These are phyloP conservation scores for Monopterus albus DNA, from an alignment of 2,113 vertebrate species.

Conservation along the genomic window DNA sequence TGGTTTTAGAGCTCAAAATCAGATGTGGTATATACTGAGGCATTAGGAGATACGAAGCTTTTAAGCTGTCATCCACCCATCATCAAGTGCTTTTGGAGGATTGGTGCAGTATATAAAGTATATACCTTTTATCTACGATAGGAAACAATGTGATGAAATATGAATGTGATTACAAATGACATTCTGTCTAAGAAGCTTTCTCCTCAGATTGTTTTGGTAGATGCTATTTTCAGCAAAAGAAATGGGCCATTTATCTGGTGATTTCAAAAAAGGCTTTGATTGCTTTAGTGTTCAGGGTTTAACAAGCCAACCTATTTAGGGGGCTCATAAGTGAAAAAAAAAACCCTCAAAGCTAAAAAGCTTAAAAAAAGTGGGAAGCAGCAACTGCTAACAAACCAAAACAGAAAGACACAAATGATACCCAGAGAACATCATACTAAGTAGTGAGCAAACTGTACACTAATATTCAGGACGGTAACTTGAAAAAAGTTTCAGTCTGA, in stretches of 20 bases:
- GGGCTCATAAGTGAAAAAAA: too few species aligned
- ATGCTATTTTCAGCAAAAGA: not conserved
- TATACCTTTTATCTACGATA: conserved; percentile 37
- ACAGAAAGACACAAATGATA: too few species aligned
- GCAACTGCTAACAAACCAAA: too few species aligned
- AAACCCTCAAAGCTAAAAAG: too few species aligned
- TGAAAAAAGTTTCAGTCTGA: too few species aligned
- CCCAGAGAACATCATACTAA: too few species aligned
- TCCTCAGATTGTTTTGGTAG: not conserved
- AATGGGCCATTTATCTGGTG: conserved; percentile 8
- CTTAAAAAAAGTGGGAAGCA: too few species aligned
- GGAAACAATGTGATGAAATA: conserved; percentile 41
- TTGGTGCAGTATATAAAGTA: conserved; percentile 3
- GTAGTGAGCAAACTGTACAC: too few species aligned
- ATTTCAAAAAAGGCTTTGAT: conserved; percentile 10
- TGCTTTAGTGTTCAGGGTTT: too few species aligned
- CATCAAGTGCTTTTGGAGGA: conserved; percentile 49
- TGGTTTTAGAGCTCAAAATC: conserved; percentile 21
- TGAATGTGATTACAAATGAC: conserved; percentile 26
- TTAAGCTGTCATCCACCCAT: conserved; percentile 63
- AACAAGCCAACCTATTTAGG: not conserved
- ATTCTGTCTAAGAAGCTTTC: conserved; percentile 26
- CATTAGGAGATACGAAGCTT: conserved; percentile 45
- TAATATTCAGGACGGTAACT: too few species aligned
- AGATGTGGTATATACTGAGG: conserved; percentile 20